Percentiles rank a stretch among this genome's conserved stretches.
These are phyloP conservation scores for Enteromius afrohamiltoni DNA, from an alignment of 2,797 vertebrate species.

Conservation along the genomic window DNA sequence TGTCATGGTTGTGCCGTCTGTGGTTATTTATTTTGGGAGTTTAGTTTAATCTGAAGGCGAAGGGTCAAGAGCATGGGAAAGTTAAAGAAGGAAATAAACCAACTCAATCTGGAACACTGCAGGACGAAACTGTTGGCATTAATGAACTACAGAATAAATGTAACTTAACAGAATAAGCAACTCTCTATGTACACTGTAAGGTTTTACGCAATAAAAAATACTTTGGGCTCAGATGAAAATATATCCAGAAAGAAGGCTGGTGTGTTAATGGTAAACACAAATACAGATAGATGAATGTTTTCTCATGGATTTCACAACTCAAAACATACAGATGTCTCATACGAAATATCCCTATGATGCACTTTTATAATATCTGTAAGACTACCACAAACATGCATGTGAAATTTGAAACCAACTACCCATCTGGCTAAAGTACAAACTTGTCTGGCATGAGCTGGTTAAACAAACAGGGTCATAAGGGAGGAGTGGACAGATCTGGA, in stretches of 20 bases:
- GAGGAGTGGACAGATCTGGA: background rate
- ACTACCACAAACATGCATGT: background rate
- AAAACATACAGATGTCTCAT: background rate
- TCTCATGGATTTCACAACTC: background rate
- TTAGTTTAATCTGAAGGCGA: background rate
- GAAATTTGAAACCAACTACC: background rate
- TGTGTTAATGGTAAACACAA: constrained; percentile 52
- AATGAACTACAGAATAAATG: background rate
- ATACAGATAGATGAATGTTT: background rate
- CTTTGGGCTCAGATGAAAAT: background rate
- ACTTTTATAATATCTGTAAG: constrained; percentile 6
- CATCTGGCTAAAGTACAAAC: constrained; percentile 8
- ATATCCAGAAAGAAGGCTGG: constrained; percentile 62
- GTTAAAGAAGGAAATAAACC: background rate
- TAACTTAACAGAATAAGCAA: background rate
- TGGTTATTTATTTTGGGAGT: constrained; percentile 5
- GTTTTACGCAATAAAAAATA: constrained; percentile 55
- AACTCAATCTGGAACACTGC: background rate
- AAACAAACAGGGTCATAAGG: background rate
- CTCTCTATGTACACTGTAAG: background rate
- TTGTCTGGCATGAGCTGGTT: constrained; percentile 18
- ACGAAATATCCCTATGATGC: background rate
- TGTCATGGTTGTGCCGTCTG: background rate
- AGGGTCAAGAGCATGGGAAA: background rate
- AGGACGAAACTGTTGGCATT: background rate